Conservation (phyloP, 2,888 invertebrate species). For the Silvanus unidentatus region DNA sequence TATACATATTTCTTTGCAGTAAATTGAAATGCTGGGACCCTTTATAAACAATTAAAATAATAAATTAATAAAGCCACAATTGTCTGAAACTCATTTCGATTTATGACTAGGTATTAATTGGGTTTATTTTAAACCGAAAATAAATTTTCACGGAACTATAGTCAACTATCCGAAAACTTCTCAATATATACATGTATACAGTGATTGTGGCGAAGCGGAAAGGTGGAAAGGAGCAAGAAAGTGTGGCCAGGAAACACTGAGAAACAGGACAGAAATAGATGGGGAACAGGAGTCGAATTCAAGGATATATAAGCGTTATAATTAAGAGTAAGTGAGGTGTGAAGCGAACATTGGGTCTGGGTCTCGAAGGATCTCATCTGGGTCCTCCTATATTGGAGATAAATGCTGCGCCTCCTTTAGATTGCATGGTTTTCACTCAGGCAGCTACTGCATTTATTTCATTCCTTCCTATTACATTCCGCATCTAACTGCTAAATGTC, state of each 20-base stretch:
- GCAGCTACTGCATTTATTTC: constrained; percentile 22
- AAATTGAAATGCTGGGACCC: too few relatives aligned
- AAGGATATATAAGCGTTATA: constrained; percentile 34
- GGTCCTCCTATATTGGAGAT: constrained; percentile 34
- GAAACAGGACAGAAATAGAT: too few relatives aligned
- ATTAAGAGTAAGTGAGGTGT: constrained; percentile 45
- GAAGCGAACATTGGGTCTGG: constrained; percentile 39
- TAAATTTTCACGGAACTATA: constrained; percentile 5
- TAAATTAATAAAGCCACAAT: too few relatives aligned
- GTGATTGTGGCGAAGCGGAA: neutral
- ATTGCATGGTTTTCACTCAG: constrained; percentile 24
- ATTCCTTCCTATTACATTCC: constrained; percentile 19
- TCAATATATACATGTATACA: constrained; percentile 3
- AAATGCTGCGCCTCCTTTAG: constrained; percentile 28
- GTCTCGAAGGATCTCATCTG: constrained; percentile 39
- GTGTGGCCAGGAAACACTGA: too few relatives aligned
- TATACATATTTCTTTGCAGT: too few relatives aligned
- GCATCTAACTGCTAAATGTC: constrained; percentile 11
- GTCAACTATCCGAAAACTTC: constrained; percentile 13
- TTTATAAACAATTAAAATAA: too few relatives aligned
- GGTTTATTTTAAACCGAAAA: constrained; percentile 7
- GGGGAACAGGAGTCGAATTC: constrained; percentile 11
- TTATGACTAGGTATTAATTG: constrained; percentile 1
- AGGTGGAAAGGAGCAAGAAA: too few relatives aligned
- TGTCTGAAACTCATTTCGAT: neutral